Percentiles rank a stretch among this genome's conserved stretches.
These are phyloP conservation scores for Perca schrenkii DNA, from an alignment of 2,113 vertebrate genomes.

Conservation along the genomic window DNA sequence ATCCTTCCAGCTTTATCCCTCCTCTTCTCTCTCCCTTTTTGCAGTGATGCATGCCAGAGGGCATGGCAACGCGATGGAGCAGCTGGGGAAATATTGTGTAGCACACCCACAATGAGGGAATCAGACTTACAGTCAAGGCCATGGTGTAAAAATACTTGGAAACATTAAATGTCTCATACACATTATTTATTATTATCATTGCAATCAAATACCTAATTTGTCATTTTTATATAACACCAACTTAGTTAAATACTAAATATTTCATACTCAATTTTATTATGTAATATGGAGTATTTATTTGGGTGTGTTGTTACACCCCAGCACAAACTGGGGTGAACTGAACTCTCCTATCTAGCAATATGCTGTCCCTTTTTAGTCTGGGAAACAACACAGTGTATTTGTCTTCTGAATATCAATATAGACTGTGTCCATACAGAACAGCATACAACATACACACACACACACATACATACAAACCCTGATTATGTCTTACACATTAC, in stretches of 20 bases:
- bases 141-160: conserved; percentile 1
- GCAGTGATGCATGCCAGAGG: conserved; percentile 71
- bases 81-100: conserved; percentile 57
- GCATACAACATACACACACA: too few relatives aligned
- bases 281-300: neutral
- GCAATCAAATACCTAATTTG: neutral
- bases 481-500: neutral
- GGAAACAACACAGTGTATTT: neutral
- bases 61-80: conserved; percentile 58
- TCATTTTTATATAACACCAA: neutral
- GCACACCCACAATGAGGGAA: conserved; percentile 24
- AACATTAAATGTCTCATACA: conserved; percentile 16
- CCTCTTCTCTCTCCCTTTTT: conserved; percentile 57
- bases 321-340: neutral
- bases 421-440: too few relatives aligned
- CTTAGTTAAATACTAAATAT: neutral
- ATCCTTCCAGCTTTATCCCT: conserved; percentile 49
- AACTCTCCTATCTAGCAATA: neutral
- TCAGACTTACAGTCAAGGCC: conserved; percentile 27
- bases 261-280: neutral
- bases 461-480: too few relatives aligned
- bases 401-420: neutral
- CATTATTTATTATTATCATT: neutral
- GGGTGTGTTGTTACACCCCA: neutral
- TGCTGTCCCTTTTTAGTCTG: conserved; percentile 1